Evolutionary conservation across 2,113 vertebrate genomes (phyloP).

Genomic region (human (Homo sapiens)): DNA sequence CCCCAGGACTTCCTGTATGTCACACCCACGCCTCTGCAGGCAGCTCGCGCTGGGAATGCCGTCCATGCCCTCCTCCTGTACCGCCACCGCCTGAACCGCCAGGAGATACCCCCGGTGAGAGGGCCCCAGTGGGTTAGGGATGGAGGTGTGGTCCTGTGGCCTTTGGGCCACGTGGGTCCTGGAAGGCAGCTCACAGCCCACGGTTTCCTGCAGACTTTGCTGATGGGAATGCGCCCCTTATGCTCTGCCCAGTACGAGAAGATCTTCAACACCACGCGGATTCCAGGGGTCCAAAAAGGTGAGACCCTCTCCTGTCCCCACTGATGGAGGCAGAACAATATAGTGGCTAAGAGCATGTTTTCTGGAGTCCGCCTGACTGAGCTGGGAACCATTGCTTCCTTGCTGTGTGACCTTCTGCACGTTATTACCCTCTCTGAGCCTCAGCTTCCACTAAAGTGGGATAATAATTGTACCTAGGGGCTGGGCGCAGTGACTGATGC

Average conservation of each 20-base stretch:
- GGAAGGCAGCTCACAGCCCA: neutral
- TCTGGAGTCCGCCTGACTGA: neutral
- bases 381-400: accelerated
- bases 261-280: constrained; percentile 91
- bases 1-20: constrained; percentile 78
- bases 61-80: constrained; percentile 90
- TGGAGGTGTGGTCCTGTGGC: neutral
- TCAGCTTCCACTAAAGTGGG: neutral
- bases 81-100: constrained; percentile 88
- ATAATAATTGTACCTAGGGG: neutral
- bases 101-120: constrained; percentile 92
- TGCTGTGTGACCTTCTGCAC: neutral
- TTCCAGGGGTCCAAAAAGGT: constrained; percentile 89
- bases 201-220: constrained; percentile 85
- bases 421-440: neutral
- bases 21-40: constrained; percentile 81
- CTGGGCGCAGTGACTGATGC: neutral
- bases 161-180: accelerated
- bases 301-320: constrained; percentile 35
- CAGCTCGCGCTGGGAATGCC: constrained; percentile 90
- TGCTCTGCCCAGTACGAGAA: constrained; percentile 92
- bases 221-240: constrained; percentile 90
- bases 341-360: accelerated
- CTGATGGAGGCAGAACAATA: accelerated
- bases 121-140: neutral